phyloP scores from a whole-genome alignment of 1,140 invertebrate genomes.

The Drosophila baimaii region DNA sequence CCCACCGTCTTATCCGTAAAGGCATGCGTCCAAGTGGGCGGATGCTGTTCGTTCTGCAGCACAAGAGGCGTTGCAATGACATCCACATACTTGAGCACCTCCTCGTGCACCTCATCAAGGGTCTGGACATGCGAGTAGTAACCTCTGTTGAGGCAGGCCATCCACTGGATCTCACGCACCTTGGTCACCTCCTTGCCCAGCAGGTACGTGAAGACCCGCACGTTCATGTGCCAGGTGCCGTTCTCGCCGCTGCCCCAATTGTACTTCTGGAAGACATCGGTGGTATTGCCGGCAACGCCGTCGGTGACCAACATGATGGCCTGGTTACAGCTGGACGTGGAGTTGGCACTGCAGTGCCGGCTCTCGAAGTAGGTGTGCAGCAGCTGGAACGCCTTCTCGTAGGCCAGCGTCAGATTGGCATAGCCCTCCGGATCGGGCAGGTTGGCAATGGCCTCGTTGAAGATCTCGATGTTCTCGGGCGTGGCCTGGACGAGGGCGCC shows the following conservation, averaged over 20 bases:
- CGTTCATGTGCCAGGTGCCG: conserved; percentile 87
- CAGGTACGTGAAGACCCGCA: conserved; percentile 98
- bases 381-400: conserved; percentile 93
- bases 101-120: conserved; percentile 95
- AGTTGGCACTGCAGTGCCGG: conserved; percentile 86
- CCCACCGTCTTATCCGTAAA: conserved; percentile 94
- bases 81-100: conserved; percentile 96
- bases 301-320: conserved; percentile 99
- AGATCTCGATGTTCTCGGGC: conserved; percentile 93
- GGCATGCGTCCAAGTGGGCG: conserved; percentile 94
- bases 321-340: conserved; percentile 93
- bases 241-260: conserved; percentile 90
- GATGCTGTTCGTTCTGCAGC: conserved; percentile 90
- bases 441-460: conserved; percentile 89
- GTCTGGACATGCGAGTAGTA: conserved; percentile 96
- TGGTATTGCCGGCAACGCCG: conserved; percentile 95
- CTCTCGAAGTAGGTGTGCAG: conserved; percentile 88
- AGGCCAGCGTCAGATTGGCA: conserved; percentile 94
- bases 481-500: conserved; percentile 95
- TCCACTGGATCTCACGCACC: conserved; percentile 95
- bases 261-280: conserved; percentile 93
- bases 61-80: conserved; percentile 95
- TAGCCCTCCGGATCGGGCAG: conserved; percentile 89
- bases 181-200: conserved; percentile 98
- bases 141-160: conserved; percentile 98